A percentile compares a stretch with the other conserved stretches of the same genome.
Evolutionary conservation across 2,113 vertebrate genomes (phyloP).

Genomic region (Clarias batrachus): DNA sequence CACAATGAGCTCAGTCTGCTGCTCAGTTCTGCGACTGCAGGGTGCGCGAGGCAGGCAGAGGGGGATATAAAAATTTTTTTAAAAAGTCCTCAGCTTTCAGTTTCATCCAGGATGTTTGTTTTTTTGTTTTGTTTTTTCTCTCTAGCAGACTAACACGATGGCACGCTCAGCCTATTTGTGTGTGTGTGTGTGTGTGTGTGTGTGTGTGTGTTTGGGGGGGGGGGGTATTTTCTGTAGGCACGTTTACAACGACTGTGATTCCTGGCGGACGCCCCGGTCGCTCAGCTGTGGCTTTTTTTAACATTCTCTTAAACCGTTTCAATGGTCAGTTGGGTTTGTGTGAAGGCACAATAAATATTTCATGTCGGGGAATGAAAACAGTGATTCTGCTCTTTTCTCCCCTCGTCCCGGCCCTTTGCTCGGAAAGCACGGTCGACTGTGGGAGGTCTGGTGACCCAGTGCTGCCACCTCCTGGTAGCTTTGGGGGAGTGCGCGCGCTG

Average conservation of each 20-base stretch:
- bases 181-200: neutral
- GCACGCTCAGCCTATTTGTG: conserved; percentile 48
- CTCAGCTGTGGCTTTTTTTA: conserved; percentile 54
- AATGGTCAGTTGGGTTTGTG: conserved; percentile 65
- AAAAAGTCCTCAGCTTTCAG: conserved; percentile 38
- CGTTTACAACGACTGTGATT: conserved; percentile 65
- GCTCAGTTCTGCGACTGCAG: conserved; percentile 20
- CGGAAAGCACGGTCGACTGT: conserved; percentile 50
- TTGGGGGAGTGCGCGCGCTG: conserved; percentile 45
- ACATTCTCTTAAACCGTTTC: conserved; percentile 64
- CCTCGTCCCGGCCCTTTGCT: conserved; percentile 27
- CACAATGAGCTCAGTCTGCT: conserved; percentile 67
- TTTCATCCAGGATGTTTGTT: conserved; percentile 47
- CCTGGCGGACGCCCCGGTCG: conserved; percentile 54
- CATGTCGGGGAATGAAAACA: conserved; percentile 71
- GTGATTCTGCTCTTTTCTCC: conserved; percentile 67
- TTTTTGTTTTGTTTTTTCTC: neutral
- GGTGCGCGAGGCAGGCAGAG: conserved; percentile 26
- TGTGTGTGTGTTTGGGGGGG: conserved; percentile 29
- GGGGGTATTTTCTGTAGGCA: conserved; percentile 52
- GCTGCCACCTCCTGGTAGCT: conserved; percentile 80
- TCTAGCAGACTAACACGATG: conserved; percentile 21
- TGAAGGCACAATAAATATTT: conserved; percentile 73
- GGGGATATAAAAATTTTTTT: neutral
- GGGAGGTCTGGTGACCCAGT: conserved; percentile 71